Evolutionary conservation across 2,113 vertebrate genomes (phyloP).

Genomic region (Laterallus jamaicensis): DNA sequence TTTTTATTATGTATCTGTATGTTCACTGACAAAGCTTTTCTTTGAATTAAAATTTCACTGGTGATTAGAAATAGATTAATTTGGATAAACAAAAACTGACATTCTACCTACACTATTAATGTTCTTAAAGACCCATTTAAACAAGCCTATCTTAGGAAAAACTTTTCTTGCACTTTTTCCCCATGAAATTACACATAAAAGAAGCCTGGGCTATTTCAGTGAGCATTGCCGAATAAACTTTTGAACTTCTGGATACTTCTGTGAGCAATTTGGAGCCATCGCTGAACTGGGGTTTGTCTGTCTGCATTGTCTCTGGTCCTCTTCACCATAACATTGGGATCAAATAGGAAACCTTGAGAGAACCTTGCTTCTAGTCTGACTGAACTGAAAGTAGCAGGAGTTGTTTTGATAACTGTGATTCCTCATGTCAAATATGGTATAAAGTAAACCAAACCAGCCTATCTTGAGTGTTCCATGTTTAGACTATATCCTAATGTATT

Average conservation of each 20-base stretch:
- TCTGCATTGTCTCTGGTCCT: not conserved
- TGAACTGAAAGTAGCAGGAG: not conserved
- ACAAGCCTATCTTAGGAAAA: not conserved
- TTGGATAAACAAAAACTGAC: not conserved
- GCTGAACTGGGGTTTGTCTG: not conserved
- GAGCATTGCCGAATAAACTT: not conserved
- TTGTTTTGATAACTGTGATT: not conserved
- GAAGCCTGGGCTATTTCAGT: not conserved
- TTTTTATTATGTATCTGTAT: not conserved
- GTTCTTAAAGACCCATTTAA: not conserved
- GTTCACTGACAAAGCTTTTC: not conserved
- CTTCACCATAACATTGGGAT: not conserved
- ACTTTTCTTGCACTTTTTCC: not conserved
- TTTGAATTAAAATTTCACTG: not conserved
- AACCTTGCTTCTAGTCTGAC: not conserved
- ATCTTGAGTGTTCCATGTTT: not conserved
- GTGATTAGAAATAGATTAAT: not conserved
- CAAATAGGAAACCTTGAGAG: not conserved
- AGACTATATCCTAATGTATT: not conserved
- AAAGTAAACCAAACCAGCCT: not conserved
- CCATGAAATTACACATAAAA: not conserved
- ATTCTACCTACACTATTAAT: not conserved
- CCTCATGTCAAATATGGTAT: not conserved
- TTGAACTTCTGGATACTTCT: not conserved
- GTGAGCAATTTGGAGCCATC: not conserved